Percentiles rank a stretch among this genome's conserved stretches.
Conservation (phyloP, 2,888 invertebrate genomes). For the Choreutis nemorana region DNA sequence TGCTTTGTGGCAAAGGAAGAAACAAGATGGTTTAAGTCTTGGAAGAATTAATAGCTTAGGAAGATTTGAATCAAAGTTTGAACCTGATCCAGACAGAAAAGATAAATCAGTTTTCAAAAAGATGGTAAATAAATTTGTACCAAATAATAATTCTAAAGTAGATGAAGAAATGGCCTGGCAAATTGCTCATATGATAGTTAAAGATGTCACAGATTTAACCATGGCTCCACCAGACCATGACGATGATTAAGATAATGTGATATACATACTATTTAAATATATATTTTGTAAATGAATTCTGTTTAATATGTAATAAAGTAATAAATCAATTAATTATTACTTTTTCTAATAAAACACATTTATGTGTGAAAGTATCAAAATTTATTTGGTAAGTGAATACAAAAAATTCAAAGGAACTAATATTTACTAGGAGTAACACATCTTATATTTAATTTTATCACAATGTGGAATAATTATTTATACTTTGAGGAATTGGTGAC, state of each 20-base stretch:
- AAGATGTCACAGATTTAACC: constrained; percentile 91
- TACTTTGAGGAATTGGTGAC: constrained; percentile 39
- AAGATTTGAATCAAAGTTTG: constrained; percentile 91
- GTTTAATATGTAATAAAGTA: constrained; percentile 8
- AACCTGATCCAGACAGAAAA: constrained; percentile 73
- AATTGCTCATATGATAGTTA: constrained; percentile 96
- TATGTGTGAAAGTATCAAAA: too few species aligned
- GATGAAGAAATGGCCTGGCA: constrained; percentile 98
- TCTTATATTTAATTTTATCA: constrained; percentile 18
- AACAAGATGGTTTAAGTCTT: constrained; percentile 78
- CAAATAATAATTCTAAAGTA: constrained; percentile 84
- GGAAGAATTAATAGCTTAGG: constrained; percentile 89
- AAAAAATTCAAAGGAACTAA: neutral
- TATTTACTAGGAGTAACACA: neutral
- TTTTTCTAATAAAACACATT: constrained; percentile 9
- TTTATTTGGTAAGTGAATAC: neutral
- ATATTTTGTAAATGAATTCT: constrained; percentile 39
- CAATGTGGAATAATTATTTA: constrained; percentile 54
- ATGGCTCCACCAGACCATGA: constrained; percentile 66
- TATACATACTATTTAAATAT: constrained; percentile 19
- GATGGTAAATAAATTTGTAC: constrained; percentile 82
- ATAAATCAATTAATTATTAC: constrained; percentile 5
- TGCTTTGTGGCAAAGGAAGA: constrained; percentile 84
- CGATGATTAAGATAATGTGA: constrained; percentile 30
- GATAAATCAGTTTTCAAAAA: constrained; percentile 50